Evolutionary conservation across 2,113 vertebrate genomes (phyloP).

Genomic region (Cyanoramphus novaezelandiae): DNA sequence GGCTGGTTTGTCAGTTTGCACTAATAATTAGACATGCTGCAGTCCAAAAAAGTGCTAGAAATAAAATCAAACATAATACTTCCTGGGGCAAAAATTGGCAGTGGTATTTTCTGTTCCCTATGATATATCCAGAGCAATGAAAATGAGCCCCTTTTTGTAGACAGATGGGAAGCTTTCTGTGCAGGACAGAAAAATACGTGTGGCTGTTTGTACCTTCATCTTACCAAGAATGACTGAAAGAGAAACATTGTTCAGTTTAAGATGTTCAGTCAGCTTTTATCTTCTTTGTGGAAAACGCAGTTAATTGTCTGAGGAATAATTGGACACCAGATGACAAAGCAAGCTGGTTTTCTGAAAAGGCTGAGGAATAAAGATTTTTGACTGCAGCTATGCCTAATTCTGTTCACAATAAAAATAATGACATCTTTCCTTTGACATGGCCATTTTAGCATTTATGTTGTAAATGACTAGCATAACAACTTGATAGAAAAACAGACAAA

Average conservation of each 20-base stretch:
- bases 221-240: not conserved
- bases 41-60: not conserved
- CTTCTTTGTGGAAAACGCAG: not conserved
- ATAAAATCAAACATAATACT: constrained; percentile 21
- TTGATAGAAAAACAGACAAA: not conserved
- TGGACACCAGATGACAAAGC: constrained; percentile 2
- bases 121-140: not conserved
- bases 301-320: constrained; percentile 20
- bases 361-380: not conserved
- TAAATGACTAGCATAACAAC: not conserved
- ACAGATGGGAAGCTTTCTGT: constrained; percentile 3
- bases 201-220: not conserved
- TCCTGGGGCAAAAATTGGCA: constrained; percentile 1
- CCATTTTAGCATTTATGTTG: not conserved
- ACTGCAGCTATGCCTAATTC: not conserved
- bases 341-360: constrained; percentile 4
- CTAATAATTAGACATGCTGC: not conserved
- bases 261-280: not conserved
- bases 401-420: not conserved
- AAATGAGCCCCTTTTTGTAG: not conserved
- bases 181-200: not conserved
- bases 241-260: not conserved
- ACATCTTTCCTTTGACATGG: not conserved
- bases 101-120: not conserved
- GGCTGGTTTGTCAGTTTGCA: not conserved